Percentiles rank a stretch among this genome's conserved stretches.
These are phyloP conservation scores for Netelia melanura DNA, from an alignment of 2,888 invertebrate species.

Conservation along the genomic window DNA sequence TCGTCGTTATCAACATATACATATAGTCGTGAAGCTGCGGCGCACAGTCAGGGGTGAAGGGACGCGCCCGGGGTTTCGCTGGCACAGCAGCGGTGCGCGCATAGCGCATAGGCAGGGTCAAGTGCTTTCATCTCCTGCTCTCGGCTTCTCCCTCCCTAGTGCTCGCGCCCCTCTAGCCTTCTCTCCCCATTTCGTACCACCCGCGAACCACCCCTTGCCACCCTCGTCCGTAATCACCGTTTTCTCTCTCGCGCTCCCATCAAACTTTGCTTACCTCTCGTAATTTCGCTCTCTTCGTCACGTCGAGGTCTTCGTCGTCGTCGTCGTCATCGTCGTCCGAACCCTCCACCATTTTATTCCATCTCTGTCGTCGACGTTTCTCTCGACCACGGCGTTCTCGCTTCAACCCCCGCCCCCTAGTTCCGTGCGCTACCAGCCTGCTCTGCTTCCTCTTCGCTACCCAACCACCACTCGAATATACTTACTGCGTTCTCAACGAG, in stretches of 20 bases:
- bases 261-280: slow-evolving; percentile 54
- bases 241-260: slow-evolving; percentile 54
- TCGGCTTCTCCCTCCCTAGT: slow-evolving; percentile 43
- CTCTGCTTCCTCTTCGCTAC: slow-evolving; percentile 6
- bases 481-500: slow-evolving; percentile 36
- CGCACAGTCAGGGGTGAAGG: slow-evolving; percentile 36
- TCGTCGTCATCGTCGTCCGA: slow-evolving; percentile 44
- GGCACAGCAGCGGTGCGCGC: slow-evolving; percentile 76
- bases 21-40: slow-evolving; percentile 28
- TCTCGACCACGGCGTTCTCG: slow-evolving; percentile 13
- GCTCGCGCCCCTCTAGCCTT: slow-evolving; percentile 42
- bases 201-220: slow-evolving; percentile 61
- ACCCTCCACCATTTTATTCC: slow-evolving; percentile 37
- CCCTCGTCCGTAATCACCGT: slow-evolving; percentile 61
- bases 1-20: neutral
- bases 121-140: slow-evolving; percentile 73
- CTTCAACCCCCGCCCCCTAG: slow-evolving; percentile 30
- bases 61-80: slow-evolving; percentile 73
- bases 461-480: slow-evolving; percentile 22
- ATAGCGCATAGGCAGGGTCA: slow-evolving; percentile 80
- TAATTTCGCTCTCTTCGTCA: slow-evolving; percentile 57
- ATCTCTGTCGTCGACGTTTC: slow-evolving; percentile 11
- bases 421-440: slow-evolving; percentile 11
- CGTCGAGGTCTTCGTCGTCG: slow-evolving; percentile 22
- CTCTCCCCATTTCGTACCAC: slow-evolving; percentile 50